Conservation (phyloP, 2,113 vertebrate species). For the Salminus brasiliensis region DNA sequence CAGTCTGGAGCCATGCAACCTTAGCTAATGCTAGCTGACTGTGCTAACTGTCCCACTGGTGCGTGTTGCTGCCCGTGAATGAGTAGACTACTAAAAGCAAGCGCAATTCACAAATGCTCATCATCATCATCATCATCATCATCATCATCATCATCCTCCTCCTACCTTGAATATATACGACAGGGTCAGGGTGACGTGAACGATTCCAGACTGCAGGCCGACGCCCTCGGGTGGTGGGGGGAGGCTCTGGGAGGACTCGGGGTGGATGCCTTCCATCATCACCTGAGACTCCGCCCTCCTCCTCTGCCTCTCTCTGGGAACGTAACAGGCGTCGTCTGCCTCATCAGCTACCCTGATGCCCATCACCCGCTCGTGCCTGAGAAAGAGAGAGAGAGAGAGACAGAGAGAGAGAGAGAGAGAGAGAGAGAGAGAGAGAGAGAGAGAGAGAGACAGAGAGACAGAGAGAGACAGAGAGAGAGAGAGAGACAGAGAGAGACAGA, state of each 20-base stretch:
- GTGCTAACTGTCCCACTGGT: too few species aligned
- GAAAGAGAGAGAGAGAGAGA: neutral
- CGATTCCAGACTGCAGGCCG: slow-evolving; percentile 49
- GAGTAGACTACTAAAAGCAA: too few species aligned
- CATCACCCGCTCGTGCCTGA: neutral
- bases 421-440: too few species aligned
- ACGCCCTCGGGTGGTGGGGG: slow-evolving; percentile 12
- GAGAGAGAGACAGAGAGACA: too few species aligned
- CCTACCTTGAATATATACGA: slow-evolving; percentile 68
- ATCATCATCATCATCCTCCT: neutral
- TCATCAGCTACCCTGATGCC: neutral
- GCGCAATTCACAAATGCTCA: too few species aligned
- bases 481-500: neutral
- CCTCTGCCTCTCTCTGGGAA: neutral
- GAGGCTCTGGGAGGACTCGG: slow-evolving; percentile 42
- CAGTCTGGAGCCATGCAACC: too few species aligned
- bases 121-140: too few species aligned
- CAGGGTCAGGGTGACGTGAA: slow-evolving; percentile 62
- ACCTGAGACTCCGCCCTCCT: neutral
- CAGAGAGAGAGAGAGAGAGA: neutral
- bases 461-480: too few species aligned
- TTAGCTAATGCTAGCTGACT: too few species aligned
- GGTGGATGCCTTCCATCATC: slow-evolving; percentile 5
- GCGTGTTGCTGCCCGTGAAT: too few species aligned
- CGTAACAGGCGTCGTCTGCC: neutral